Base-by-base conservation (phyloP, 2,113 vertebrate genomes). In the Caloenas nicobarica region DNA sequence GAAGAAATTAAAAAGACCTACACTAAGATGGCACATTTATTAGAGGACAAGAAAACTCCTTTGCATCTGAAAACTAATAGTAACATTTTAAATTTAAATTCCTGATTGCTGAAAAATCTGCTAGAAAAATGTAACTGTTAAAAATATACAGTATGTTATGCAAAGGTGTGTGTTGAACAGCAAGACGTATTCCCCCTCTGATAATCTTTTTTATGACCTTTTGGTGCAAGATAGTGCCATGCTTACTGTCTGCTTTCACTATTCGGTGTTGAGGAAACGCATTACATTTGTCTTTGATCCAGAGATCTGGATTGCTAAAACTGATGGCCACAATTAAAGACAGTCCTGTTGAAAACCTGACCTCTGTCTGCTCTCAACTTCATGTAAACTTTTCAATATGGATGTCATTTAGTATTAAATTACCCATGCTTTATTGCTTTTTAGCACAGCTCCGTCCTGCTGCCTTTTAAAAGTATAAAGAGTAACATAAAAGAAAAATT, bases 341-440 rank as follows among this genome's bases (percentile, higher is more conserved):
- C 98, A 98, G 97, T 98, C 97, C 97, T 85, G 90, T 96, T 98
- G 97, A 98, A 98, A 98, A 97, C 95, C 98, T 98, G 98, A 98
- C 98, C 98, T 98, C 98, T 98, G 97, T 88, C 97, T 98, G 98
- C 98, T 98, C 97, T 98, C 96, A 96, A 97, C 97, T 98, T 98
- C 98, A 98, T 98, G 98, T 99, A 98, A 99, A 99, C 98, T 99
- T 99, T 99, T 98, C 98, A 98, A 98, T 98, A 98, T 98, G 98
- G 98, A 98, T 99, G 98, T 99, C 99, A 99, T 99, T 99, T 98
- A 89, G 98, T 98, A 98, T 99, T 99, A 99, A 99, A 99, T 98
- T 98, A 98, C 98, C 98, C 98, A 65, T 98, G 98, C 98, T 99
- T 99, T 98, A 98, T 98, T 98, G 98, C 98, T 98, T 98, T 98